Conservation (phyloP, 2,888 invertebrate species). For the Scaptomyza caliginosa region DNA sequence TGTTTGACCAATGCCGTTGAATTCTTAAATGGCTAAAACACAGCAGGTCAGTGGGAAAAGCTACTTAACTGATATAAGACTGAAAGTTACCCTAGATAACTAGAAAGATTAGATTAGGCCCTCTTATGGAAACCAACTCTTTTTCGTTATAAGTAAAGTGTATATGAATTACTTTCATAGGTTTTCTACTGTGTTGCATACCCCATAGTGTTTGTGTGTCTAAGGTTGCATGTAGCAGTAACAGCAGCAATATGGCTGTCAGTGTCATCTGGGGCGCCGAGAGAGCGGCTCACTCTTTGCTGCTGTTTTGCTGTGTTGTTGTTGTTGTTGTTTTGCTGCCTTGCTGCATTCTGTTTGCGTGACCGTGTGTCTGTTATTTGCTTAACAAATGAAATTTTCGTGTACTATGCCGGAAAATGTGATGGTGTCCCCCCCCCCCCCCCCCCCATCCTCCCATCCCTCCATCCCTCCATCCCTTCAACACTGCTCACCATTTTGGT, state of each 20-base stretch:
- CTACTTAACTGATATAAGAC: neutral
- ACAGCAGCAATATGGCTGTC: conserved; percentile 59
- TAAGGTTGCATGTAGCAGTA: conserved; percentile 22
- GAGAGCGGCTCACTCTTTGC: conserved; percentile 22
- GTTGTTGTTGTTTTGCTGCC: no score
- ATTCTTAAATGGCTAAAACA: conserved; percentile 17
- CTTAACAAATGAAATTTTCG: conserved; percentile 79
- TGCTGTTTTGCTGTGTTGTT: no score
- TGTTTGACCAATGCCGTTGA: conserved; percentile 23
- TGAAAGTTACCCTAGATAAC: conserved; percentile 4
- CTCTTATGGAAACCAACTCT: no score
- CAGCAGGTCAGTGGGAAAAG: neutral
- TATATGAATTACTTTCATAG: no score
- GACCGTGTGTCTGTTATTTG: conserved; percentile 61
- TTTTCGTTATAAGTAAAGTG: no score
- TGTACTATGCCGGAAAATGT: conserved; percentile 45
- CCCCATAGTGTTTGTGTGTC: neutral
- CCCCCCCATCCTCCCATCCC: neutral
- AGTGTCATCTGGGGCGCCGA: conserved; percentile 62
- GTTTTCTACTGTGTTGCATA: neutral
- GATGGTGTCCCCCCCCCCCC: neutral
- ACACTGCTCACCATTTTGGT: neutral
- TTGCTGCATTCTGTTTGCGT: conserved; percentile 33
- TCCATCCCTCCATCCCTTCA: no score
- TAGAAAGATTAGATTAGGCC: neutral